Percentiles rank a stretch among this genome's conserved stretches.
Evolutionary conservation across 2,888 invertebrate species (phyloP).

Genomic region (Oligia fasciuncula): DNA sequence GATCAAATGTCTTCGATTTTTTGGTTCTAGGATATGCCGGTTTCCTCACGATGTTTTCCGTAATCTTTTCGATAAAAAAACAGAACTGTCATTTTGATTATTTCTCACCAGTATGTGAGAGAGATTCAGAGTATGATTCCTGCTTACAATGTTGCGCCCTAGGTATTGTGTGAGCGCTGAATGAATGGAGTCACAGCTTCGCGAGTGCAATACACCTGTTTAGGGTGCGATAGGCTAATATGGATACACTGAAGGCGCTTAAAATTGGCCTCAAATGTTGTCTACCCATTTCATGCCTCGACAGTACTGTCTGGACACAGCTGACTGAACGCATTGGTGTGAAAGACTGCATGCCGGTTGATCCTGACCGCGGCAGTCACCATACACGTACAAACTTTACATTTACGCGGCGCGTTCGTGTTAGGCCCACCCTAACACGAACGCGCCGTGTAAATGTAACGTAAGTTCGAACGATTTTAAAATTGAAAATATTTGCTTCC

Average conservation of each 20-base stretch:
- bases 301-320: background rate
- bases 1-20: too few relatives aligned
- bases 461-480: too few relatives aligned
- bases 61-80: background rate
- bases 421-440: too few relatives aligned
- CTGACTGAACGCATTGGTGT: background rate
- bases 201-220: slow-evolving; percentile 53
- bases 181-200: slow-evolving; percentile 43
- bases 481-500: too few relatives aligned
- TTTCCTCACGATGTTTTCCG: too few relatives aligned
- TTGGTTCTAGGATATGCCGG: too few relatives aligned
- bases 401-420: too few relatives aligned
- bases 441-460: too few relatives aligned
- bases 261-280: background rate
- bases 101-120: slow-evolving; percentile 1
- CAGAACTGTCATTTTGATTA: slow-evolving; percentile 18
- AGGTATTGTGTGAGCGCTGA: slow-evolving; percentile 41
- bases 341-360: background rate
- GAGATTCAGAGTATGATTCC: slow-evolving; percentile 9
- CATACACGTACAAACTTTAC: too few relatives aligned
- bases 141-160: slow-evolving; percentile 41
- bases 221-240: slow-evolving; percentile 30
- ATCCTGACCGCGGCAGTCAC: too few relatives aligned
- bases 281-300: background rate
- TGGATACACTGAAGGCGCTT: slow-evolving; percentile 27